Evolutionary conservation across 1,140 invertebrate genomes (phyloP).

Genomic region (Teleogryllus occipitalis): DNA sequence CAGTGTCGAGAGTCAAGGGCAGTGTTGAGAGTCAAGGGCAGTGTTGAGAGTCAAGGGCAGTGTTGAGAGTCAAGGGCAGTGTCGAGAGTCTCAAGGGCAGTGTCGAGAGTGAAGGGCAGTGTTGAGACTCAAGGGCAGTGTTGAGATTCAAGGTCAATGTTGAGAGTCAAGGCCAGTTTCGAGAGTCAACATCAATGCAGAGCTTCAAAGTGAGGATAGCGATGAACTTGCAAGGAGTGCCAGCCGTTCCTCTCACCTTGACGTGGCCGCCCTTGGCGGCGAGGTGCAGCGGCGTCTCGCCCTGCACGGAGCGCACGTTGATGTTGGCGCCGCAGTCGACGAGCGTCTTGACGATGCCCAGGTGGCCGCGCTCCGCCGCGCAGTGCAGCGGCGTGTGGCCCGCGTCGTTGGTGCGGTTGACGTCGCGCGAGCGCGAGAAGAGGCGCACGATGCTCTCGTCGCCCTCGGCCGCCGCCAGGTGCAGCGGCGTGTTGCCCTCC

Average conservation of each 20-base stretch:
- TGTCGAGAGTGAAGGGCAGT: no score
- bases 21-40: no score
- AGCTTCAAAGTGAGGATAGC: no score
- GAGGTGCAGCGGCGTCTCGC: not conserved
- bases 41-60: no score
- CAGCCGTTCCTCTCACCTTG: not conserved
- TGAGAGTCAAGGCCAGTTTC: no score
- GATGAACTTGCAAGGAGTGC: no score
- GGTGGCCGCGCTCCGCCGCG: not conserved
- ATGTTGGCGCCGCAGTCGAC: constrained; percentile 6
- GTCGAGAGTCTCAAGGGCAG: no score
- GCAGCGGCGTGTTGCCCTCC: not conserved
- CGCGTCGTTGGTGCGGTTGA: not conserved
- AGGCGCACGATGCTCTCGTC: not conserved
- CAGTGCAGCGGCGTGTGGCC: constrained; percentile 11
- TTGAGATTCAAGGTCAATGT: no score
- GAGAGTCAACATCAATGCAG: no score
- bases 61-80: no score
- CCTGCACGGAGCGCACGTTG: not conserved
- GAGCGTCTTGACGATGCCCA: not conserved
- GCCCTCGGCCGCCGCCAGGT: not conserved
- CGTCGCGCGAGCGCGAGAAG: not conserved
- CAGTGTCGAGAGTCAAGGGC: no score
- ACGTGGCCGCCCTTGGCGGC: not conserved
- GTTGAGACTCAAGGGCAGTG: no score